Evolutionary conservation across 1,140 invertebrate genomes (phyloP).

Genomic region (Berghia stephanieae): DNA sequence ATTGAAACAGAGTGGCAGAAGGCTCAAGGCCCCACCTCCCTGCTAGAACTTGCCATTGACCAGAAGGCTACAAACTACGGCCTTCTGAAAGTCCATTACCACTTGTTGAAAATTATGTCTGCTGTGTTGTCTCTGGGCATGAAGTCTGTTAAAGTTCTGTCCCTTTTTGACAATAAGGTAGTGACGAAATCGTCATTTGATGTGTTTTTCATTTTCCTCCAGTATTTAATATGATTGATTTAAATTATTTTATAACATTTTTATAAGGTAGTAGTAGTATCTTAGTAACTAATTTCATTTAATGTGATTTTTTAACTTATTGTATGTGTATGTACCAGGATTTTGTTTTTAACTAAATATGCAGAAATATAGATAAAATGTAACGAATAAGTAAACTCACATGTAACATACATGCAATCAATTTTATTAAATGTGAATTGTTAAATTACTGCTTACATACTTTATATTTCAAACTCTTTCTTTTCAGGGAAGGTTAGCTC

Average conservation of each 20-base stretch:
- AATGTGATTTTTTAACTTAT: too few species aligned
- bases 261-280: too few species aligned
- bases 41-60: slow-evolving; percentile 81
- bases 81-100: slow-evolving; percentile 80
- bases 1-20: slow-evolving; percentile 67
- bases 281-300: too few species aligned
- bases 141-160: slow-evolving; percentile 77
- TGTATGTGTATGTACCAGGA: too few species aligned
- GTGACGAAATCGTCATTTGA: slow-evolving; percentile 29
- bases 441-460: too few species aligned
- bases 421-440: too few species aligned
- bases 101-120: slow-evolving; percentile 79
- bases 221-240: too few species aligned
- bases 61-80: slow-evolving; percentile 80
- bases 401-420: too few species aligned
- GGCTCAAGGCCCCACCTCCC: slow-evolving; percentile 60
- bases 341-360: too few species aligned
- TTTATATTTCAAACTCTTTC: slow-evolving; percentile 23
- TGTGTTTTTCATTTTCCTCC: neutral
- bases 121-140: slow-evolving; percentile 83
- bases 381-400: too few species aligned
- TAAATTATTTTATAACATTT: too few species aligned
- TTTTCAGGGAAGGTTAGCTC: slow-evolving; percentile 65
- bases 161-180: slow-evolving; percentile 80
- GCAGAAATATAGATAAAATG: too few species aligned